phyloP scores from a whole-genome alignment of 2,888 invertebrate genomes.

The Eremobia ochroleuca region DNA sequence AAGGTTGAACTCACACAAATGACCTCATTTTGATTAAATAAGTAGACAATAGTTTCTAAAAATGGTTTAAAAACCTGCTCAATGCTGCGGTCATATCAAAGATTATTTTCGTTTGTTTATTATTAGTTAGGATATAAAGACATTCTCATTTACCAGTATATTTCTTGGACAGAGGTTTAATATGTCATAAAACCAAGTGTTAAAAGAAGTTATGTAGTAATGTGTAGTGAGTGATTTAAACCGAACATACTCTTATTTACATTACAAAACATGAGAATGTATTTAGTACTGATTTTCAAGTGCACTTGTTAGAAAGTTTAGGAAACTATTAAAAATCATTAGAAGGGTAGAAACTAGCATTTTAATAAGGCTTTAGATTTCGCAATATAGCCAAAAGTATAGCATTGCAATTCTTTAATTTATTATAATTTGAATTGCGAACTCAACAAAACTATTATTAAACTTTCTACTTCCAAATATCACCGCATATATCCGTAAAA shows the following conservation, averaged over 20 bases:
- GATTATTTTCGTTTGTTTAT: not conserved
- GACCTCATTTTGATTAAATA: not conserved
- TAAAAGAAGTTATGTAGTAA: not conserved
- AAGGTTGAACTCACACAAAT: not conserved
- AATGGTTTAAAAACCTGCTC: not conserved
- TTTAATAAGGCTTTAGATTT: not conserved
- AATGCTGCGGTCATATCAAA: not conserved
- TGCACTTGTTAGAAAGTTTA: conserved; percentile 31
- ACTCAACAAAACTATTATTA: conserved; percentile 34
- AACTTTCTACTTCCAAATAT: conserved; percentile 53
- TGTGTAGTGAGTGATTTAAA: not conserved
- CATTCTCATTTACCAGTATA: not conserved
- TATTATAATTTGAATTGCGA: conserved; percentile 32
- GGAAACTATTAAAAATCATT: conserved; percentile 6
- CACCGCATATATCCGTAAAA: not conserved
- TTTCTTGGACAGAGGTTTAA: not conserved
- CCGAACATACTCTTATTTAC: not conserved
- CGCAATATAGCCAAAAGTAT: not conserved
- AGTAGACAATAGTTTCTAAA: not conserved
- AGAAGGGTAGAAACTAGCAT: not conserved
- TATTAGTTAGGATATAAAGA: not conserved
- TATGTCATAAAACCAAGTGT: too few species aligned
- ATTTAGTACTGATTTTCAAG: not conserved
- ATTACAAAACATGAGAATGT: conserved; percentile 1
- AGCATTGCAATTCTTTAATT: not conserved